phyloP scores from a whole-genome alignment of 2,113 vertebrate species.

The Drymodes brunneopygia region DNA sequence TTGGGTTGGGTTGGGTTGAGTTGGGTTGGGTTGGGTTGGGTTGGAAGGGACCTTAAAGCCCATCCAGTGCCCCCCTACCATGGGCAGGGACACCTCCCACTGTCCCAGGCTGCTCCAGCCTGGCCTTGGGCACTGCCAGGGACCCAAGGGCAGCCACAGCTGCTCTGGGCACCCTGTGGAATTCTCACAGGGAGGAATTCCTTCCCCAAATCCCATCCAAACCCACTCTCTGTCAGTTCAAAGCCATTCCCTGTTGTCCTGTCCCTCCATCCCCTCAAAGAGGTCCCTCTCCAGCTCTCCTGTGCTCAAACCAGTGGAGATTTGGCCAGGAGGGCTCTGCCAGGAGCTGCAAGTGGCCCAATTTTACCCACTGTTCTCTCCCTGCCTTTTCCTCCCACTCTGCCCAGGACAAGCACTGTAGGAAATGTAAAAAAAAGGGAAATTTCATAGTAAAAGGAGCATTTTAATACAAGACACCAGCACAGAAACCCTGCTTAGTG shows the following conservation, averaged over 20 bases:
- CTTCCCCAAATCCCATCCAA: not conserved
- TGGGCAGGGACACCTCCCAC: not conserved
- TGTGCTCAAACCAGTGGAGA: not conserved
- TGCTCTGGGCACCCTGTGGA: not conserved
- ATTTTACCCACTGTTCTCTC: not conserved
- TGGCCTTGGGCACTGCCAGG: not conserved
- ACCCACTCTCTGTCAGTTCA: accelerated
- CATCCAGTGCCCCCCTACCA: accelerated
- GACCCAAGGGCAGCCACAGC: not conserved
- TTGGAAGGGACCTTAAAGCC: accelerated
- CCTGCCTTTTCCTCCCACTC: not conserved
- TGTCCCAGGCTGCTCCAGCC: not conserved
- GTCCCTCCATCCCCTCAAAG: accelerated
- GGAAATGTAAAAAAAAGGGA: not conserved
- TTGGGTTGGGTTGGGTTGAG: not conserved
- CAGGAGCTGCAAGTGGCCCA: not conserved
- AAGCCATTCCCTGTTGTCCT: not conserved
- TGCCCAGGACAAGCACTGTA: accelerated
- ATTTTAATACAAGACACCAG: not conserved
- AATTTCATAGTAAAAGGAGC: not conserved
- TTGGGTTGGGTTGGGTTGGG: not conserved
- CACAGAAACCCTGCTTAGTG: not conserved
- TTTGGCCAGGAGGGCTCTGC: not conserved
- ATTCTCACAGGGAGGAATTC: accelerated
- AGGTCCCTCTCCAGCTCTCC: not conserved